Base-by-base conservation (phyloP, 2,113 vertebrate species). In the Mustela lutreola region DNA sequence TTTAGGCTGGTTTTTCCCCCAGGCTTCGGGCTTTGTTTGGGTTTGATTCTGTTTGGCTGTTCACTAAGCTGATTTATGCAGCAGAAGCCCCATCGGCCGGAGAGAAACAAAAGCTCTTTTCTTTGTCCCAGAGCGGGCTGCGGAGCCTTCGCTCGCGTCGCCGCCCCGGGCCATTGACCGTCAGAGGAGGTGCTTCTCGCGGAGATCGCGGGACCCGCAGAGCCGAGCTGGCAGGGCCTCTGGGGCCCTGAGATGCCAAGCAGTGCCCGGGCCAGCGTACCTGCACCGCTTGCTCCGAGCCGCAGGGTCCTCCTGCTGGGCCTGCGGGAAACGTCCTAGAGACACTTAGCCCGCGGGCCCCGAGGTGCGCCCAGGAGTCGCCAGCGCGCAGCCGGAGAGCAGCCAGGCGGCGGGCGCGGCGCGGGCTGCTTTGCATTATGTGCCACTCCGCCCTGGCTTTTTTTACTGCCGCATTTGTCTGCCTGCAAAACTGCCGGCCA, bases 361-460 rank as follows among this genome's bases (percentile, higher is more conserved):
- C 18, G 80, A 95, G 89, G 97, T 97, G 97, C 97, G 97, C 96
- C 97, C 11, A 2, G 53, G 81, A 93, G 94, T 82, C 94, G 84
- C 58, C 58, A 96, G 93, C 80, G 92, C 95, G 93, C 91, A 42
- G 5, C 84, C 21, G 90, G 65, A 75, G 1, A 85, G 97, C 92
- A 7, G 81, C 94, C 70, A 39, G 95, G 95, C 87, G 62, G 95
- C 95, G 65, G 80, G 97, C 92, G 84, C 97, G 28, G 91, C 86
- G 93, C 78, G n/a, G 94, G 93, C 97, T 92, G 94, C 97, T 96
- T 78, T 94, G 98, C 98, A 98, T 58, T 81, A 98, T 99, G 98
- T 98, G 98, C 97, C 89, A 98, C 98, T 98, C 98, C 97, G 98
- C 98, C 80, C 98, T 96, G 98, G 98, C 98, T 78, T 97, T 97